Base-by-base conservation (phyloP, 2,888 invertebrate genomes). In the Koerneria pararmatus region DNA sequence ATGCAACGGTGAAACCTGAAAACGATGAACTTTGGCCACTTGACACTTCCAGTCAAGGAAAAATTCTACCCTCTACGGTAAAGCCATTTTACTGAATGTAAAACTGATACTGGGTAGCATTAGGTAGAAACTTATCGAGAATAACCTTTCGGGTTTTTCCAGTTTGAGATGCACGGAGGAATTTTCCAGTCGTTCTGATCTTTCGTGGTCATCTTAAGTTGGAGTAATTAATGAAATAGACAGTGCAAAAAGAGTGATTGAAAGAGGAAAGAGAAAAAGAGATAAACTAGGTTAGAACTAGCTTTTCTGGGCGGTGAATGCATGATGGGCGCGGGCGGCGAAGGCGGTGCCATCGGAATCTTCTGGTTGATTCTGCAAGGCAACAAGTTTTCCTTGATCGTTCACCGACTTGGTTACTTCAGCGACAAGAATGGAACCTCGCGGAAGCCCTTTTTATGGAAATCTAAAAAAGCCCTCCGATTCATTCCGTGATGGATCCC, bases 141-240 rank as follows among this genome's bases (percentile, higher is more conserved):
- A 29, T 46, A 31, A 78, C 88, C 91, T 89, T 95, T 95, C 3
- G 95, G 92, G 85, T 99, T 98, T 86, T 98, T 98, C 98, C 98
- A 99, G 84, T 98, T 98, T 0, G 93, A 93, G 73, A 99, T 95
- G 80, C 97, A 98, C 0, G 98, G 98, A 6, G 98, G 98, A 74
- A 92, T 91, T 86, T 97, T 97, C 98, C 98, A 98, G 84, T 98
- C 98, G 70, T 95, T 90, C 84, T 98, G 98, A 84, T 99, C 98
- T 83, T 97, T 95, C 0, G 95, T 95, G 2, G 97, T 95, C 0
- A 95, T 86, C 85, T 85, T 71, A 41, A 69, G 60, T 19, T 31
- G 35, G n/a, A 2, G 11, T 29, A 24, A 35, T 1, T 27, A 11
- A n/a, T n/a, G n/a, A n/a, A n/a, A n/a, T n/a, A n/a, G 15, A 29